A percentile compares a stretch with the other conserved stretches of the same genome.
These are phyloP conservation scores for Coregonus ussuriensis DNA, from an alignment of 2,797 vertebrate genomes.

Conservation along the genomic window DNA sequence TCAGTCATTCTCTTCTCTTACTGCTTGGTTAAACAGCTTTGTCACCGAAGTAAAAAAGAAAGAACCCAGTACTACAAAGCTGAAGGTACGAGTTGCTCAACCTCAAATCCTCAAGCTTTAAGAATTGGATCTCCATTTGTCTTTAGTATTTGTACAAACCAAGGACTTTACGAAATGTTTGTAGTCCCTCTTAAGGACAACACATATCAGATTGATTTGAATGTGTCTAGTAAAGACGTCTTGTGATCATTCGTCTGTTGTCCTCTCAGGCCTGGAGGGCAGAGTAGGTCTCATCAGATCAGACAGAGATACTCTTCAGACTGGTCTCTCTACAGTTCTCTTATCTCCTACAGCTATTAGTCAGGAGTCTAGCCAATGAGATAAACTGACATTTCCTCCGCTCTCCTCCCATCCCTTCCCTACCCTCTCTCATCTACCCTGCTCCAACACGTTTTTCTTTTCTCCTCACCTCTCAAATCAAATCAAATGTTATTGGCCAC, in stretches of 20 bases:
- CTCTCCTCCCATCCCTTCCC: neutral
- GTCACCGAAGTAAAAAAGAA: constrained; percentile 7
- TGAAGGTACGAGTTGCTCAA: constrained; percentile 23
- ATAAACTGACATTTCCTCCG: constrained; percentile 22
- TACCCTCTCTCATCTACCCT: neutral
- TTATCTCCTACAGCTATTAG: constrained; percentile 45
- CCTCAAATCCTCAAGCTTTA: constrained; percentile 25
- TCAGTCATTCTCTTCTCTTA: constrained; percentile 58
- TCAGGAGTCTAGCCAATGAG: constrained; percentile 14
- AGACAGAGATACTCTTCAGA: constrained; percentile 12
- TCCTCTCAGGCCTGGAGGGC: constrained; percentile 14
- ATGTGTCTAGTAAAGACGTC: neutral
- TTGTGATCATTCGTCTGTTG: constrained; percentile 4
- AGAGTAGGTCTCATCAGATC: constrained; percentile 26
- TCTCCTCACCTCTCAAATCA: constrained; percentile 23
- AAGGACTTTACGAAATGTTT: neutral
- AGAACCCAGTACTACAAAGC: constrained; percentile 23
- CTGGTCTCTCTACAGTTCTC: constrained; percentile 20
- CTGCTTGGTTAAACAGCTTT: constrained; percentile 43
- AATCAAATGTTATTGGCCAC: too few relatives aligned
- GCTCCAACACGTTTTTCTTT: constrained; percentile 39
- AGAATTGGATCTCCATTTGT: neutral
- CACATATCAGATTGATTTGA: neutral
- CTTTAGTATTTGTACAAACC: neutral
- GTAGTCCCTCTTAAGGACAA: neutral